phyloP scores from a whole-genome alignment of 2,888 invertebrate species.

The Lysandra coridon region DNA sequence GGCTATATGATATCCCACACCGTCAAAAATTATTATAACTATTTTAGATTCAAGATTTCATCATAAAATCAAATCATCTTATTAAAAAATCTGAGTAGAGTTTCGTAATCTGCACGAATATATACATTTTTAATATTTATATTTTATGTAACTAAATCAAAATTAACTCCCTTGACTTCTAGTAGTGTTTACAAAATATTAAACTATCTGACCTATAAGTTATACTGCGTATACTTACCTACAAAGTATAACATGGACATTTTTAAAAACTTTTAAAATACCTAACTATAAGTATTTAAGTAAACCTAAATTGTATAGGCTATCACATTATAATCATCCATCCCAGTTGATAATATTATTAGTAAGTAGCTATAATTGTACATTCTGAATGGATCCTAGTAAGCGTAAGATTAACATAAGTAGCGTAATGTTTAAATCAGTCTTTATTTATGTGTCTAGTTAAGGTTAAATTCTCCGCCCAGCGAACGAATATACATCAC shows the following conservation, averaged over 20 bases:
- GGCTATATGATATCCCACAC: no score
- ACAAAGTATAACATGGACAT: not conserved
- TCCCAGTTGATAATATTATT: constrained; percentile 25
- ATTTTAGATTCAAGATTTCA: no score
- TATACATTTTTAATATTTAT: not conserved
- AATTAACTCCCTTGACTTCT: not conserved
- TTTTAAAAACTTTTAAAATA: not conserved
- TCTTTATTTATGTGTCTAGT: constrained; percentile 39
- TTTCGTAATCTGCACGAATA: not conserved
- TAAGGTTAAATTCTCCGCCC: constrained; percentile 40
- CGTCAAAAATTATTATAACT: not conserved
- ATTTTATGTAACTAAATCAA: not conserved
- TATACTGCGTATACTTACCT: not conserved
- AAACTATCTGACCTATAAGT: not conserved
- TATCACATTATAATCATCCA: constrained; percentile 1
- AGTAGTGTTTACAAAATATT: not conserved
- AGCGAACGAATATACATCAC: constrained; percentile 37
- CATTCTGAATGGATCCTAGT: constrained; percentile 74
- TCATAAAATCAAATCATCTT: no score
- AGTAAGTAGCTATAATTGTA: constrained; percentile 53
- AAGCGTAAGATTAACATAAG: constrained; percentile 47
- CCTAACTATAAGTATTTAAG: not conserved
- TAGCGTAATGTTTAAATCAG: constrained; percentile 37
- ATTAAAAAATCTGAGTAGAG: not conserved
- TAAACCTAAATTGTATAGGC: constrained; percentile 12